Conservation (phyloP, 2,797 vertebrate genomes). For the Enteromius treurensis region DNA sequence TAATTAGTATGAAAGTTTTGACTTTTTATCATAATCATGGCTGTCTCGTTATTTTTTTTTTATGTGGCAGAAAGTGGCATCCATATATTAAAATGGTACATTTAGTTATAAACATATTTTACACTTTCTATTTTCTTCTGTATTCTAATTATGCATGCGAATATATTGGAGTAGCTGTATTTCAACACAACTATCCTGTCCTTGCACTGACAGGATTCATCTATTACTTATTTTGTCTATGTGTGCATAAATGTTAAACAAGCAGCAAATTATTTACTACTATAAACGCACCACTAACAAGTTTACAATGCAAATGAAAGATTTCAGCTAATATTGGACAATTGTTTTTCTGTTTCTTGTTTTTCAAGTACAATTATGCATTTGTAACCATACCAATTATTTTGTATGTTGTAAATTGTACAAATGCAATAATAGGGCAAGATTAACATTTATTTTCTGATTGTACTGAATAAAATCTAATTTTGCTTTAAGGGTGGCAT, state of each 20-base stretch:
- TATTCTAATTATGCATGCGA: slow-evolving; percentile 31
- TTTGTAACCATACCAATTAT: slow-evolving; percentile 69
- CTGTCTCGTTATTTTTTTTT: not conserved
- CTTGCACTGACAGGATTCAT: not conserved
- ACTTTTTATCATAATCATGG: not conserved
- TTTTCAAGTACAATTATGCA: slow-evolving; percentile 71
- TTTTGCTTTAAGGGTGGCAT: slow-evolving; percentile 43
- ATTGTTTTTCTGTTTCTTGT: not conserved
- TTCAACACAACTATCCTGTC: not conserved
- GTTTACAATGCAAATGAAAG: not conserved
- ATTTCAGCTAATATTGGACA: not conserved
- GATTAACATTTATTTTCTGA: slow-evolving; percentile 79
- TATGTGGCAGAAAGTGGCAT: not conserved
- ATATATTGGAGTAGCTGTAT: slow-evolving; percentile 5
- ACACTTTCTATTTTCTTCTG: not conserved
- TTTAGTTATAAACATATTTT: not conserved
- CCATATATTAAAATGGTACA: not conserved
- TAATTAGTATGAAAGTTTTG: not conserved
- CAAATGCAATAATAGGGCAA: slow-evolving; percentile 74
- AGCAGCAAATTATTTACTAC: not conserved
- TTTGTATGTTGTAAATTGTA: slow-evolving; percentile 82
- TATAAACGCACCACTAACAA: slow-evolving; percentile 27
- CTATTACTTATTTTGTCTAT: no score
- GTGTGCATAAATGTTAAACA: not conserved
- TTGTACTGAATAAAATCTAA: slow-evolving; percentile 76